A percentile compares a stretch with the other conserved stretches of the same genome.
Conservation (phyloP, 1,140 invertebrate genomes). For the Cheumatopsyche charites region DNA sequence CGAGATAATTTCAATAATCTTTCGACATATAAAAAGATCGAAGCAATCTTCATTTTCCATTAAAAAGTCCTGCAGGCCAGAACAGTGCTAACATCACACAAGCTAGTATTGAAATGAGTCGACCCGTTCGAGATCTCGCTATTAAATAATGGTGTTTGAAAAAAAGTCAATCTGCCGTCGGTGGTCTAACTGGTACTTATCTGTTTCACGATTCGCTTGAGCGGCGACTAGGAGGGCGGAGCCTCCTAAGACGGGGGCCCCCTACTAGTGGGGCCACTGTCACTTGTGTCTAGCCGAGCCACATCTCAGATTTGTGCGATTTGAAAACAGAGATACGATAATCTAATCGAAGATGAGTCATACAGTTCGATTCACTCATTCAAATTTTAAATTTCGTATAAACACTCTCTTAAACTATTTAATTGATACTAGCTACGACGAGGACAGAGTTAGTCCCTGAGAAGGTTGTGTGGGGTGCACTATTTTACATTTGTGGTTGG, state of each 20-base stretch:
- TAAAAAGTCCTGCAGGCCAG: not conserved
- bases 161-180: conserved; percentile 8
- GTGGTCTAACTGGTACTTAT: conserved; percentile 26
- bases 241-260: conserved; percentile 16
- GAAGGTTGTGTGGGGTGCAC: too few species aligned
- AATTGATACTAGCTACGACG: too few species aligned
- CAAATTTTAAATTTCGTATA: too few species aligned
- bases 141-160: not conserved
- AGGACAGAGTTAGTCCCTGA: too few species aligned
- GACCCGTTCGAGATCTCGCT: conserved; percentile 7
- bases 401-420: too few species aligned
- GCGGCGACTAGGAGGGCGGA: conserved; percentile 10
- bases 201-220: conserved; percentile 29
- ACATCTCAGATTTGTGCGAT: conserved; percentile 13
- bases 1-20: too few species aligned
- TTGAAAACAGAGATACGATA: too few species aligned
- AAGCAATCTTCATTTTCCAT: too few species aligned
- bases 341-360: too few species aligned
- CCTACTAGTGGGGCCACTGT: conserved; percentile 15
- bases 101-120: conserved; percentile 5
- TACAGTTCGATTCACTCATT: too few species aligned
- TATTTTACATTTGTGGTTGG: too few species aligned
- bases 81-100: conserved; percentile 10
- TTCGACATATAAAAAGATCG: too few species aligned
- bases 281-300: conserved; percentile 6